Conservation (phyloP, 2,888 invertebrate species). For the Philereme vetulata region DNA sequence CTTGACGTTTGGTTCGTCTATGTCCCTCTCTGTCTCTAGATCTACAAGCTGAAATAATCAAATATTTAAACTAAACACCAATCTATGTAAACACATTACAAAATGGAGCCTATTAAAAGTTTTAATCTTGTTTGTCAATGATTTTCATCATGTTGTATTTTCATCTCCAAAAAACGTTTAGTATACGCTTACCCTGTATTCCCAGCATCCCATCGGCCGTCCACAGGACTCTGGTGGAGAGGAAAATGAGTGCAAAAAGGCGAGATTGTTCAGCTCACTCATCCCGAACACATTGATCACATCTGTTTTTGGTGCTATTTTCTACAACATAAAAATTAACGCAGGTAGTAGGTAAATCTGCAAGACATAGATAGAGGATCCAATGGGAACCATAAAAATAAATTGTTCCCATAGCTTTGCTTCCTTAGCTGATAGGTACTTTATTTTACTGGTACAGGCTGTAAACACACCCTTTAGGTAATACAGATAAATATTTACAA, state of each 20-base stretch:
- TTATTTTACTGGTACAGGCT: no score
- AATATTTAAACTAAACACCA: not conserved
- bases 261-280: slow-evolving; percentile 59
- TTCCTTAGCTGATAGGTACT: no score
- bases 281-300: slow-evolving; percentile 61
- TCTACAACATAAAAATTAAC: slow-evolving; percentile 38
- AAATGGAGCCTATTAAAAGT: not conserved
- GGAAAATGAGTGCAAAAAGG: slow-evolving; percentile 43
- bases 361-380: no score
- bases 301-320: slow-evolving; percentile 53
- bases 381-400: no score
- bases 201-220: slow-evolving; percentile 49
- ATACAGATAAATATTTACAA: no score
- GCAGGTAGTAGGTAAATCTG: no score
- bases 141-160: not conserved
- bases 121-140: not conserved
- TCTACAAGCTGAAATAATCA: slow-evolving; percentile 60
- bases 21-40: slow-evolving; percentile 58
- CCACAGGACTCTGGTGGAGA: slow-evolving; percentile 51
- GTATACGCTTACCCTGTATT: slow-evolving; percentile 28
- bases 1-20: slow-evolving; percentile 59
- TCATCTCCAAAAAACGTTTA: not conserved
- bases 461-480: no score
- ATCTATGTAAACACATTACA: no score
- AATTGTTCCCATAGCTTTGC: no score